Conservation (phyloP, 2,888 invertebrate genomes). For the Cephonodes hylas region DNA sequence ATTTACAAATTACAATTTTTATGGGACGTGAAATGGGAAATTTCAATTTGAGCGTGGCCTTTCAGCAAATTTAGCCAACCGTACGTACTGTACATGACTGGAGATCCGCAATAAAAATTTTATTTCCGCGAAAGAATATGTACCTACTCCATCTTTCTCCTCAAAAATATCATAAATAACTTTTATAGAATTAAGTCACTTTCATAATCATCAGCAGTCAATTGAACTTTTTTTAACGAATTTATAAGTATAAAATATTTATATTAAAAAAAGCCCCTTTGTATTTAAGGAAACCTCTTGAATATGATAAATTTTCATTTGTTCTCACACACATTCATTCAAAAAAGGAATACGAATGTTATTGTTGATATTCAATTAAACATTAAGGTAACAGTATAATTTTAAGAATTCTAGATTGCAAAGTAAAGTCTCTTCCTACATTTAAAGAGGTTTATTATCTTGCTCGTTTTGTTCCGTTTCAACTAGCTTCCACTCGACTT, state of each 20-base stretch:
- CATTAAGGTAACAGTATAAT: too few species aligned
- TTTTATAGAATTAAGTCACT: too few species aligned
- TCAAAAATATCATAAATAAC: not conserved
- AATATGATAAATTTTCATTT: too few species aligned
- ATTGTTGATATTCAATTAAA: too few species aligned
- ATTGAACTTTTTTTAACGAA: too few species aligned
- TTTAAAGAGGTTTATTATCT: not conserved
- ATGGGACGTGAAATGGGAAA: not conserved
- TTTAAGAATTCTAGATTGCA: not conserved
- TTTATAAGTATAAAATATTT: too few species aligned
- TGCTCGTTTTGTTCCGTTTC: not conserved
- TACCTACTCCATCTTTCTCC: not conserved
- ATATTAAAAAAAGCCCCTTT: too few species aligned
- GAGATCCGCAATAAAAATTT: not conserved
- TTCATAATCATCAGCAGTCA: too few species aligned
- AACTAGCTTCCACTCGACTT: not conserved
- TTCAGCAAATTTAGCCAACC: not conserved
- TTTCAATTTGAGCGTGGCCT: not conserved
- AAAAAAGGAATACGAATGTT: too few species aligned
- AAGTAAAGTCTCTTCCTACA: not conserved
- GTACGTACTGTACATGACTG: not conserved
- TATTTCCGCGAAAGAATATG: not conserved
- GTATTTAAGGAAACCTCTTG: too few species aligned
- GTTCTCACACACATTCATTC: too few species aligned
- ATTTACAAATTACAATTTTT: conserved; percentile 1